Conservation (phyloP, 2,797 vertebrate genomes). For the Hippocampus kuda region DNA sequence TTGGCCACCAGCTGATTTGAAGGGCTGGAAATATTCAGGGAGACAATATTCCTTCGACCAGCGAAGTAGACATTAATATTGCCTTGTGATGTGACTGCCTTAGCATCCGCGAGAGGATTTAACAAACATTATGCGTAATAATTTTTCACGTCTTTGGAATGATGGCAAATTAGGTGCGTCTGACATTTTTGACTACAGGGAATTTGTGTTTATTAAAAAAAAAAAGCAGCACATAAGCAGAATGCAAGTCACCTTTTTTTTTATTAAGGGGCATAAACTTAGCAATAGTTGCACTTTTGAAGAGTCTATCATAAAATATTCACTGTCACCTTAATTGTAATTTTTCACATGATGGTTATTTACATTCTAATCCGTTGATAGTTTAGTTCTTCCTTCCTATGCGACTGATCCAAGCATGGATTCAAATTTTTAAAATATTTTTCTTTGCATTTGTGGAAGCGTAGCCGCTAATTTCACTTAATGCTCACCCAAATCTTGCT, state of each 20-base stretch:
- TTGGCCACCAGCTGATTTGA: conserved; percentile 7
- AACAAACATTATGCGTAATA: not conserved
- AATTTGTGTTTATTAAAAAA: not conserved
- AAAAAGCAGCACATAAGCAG: not conserved
- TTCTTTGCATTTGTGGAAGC: conserved; percentile 7
- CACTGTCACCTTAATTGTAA: not conserved
- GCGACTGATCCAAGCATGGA: conserved; percentile 12
- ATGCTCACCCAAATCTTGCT: conserved; percentile 47
- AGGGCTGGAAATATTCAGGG: not conserved
- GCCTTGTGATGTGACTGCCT: not conserved
- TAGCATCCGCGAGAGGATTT: conserved; percentile 1
- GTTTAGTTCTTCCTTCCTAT: not conserved
- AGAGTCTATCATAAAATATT: not conserved
- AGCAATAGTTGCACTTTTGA: not conserved
- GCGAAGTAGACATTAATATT: not conserved
- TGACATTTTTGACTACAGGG: not conserved
- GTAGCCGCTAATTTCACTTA: conserved; percentile 41
- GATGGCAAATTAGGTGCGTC: conserved; percentile 4
- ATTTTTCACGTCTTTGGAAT: not conserved
- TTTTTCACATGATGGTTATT: not conserved
- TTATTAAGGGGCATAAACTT: not conserved
- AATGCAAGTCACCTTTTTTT: not conserved
- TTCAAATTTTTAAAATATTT: not conserved
- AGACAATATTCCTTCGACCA: conserved; percentile 3
- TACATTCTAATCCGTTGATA: not conserved